phyloP scores from a whole-genome alignment of 2,797 vertebrate species.

The Poeciliopsis gracilis region DNA sequence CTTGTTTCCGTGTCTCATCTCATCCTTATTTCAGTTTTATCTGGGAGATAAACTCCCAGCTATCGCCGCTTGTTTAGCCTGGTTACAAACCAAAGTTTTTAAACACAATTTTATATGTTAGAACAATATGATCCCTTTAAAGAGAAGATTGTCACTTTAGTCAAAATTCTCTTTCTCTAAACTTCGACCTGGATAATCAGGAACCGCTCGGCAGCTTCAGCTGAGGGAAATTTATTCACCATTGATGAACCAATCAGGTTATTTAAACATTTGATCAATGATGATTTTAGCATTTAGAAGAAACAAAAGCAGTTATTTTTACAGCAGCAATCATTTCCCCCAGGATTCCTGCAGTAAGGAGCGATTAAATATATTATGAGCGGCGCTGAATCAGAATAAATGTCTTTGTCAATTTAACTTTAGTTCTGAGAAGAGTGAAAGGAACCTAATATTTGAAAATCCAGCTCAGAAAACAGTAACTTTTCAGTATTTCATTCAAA shows the following conservation, averaged over 20 bases:
- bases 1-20: not conserved
- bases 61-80: constrained; percentile 5
- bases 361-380: not conserved
- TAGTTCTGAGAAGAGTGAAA: not conserved
- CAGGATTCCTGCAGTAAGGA: not conserved
- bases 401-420: not conserved
- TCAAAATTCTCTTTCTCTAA: not conserved
- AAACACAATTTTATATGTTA: not conserved
- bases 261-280: not conserved
- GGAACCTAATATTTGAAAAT: not conserved
- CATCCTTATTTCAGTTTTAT: not conserved
- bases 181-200: not conserved
- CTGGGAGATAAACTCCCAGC: not conserved
- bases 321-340: not conserved
- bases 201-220: not conserved
- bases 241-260: not conserved
- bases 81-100: not conserved
- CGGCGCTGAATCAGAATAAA: not conserved
- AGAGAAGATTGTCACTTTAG: not conserved
- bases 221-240: not conserved
- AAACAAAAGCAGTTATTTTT: not conserved
- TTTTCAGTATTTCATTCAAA: not conserved
- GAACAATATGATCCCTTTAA: not conserved
- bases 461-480: not conserved
- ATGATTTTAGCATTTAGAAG: not conserved